Evolutionary conservation across 2,888 invertebrate genomes (phyloP).

Genomic region (Cyaniris semiargus): DNA sequence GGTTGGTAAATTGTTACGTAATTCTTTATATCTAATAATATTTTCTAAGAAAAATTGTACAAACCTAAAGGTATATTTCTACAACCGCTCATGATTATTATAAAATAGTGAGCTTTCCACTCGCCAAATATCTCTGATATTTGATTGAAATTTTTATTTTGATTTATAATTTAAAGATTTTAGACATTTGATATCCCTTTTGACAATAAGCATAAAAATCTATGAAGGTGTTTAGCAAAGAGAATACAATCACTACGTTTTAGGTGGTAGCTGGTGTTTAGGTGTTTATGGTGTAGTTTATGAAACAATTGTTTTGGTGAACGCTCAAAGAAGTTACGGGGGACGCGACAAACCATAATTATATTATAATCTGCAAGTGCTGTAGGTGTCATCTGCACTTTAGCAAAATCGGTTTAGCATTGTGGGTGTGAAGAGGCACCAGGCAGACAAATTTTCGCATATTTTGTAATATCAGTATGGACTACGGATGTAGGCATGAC

Average conservation of each 20-base stretch:
- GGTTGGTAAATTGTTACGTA: too few species aligned
- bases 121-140: not conserved
- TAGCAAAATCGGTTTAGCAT: too few species aligned
- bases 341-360: not conserved
- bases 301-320: not conserved
- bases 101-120: slow-evolving; percentile 30
- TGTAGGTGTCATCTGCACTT: not conserved
- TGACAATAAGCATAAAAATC: not conserved
- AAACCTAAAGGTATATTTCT: slow-evolving; percentile 73
- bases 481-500: too few species aligned
- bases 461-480: too few species aligned
- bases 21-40: too few species aligned
- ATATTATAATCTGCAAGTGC: not conserved
- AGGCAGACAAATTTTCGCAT: too few species aligned
- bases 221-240: not conserved
- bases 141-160: slow-evolving; percentile 9
- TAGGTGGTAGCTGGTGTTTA: not conserved
- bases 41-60: not conserved
- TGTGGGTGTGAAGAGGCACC: too few species aligned
- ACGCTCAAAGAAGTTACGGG: not conserved
- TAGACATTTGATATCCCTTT: not conserved
- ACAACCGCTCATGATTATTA: slow-evolving; percentile 71
- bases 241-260: too few species aligned
- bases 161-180: not conserved
- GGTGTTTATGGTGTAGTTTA: not conserved